These are phyloP conservation scores for Troides oblongomaculatus DNA, from an alignment of 2,888 invertebrate genomes.

Conservation along the genomic window DNA sequence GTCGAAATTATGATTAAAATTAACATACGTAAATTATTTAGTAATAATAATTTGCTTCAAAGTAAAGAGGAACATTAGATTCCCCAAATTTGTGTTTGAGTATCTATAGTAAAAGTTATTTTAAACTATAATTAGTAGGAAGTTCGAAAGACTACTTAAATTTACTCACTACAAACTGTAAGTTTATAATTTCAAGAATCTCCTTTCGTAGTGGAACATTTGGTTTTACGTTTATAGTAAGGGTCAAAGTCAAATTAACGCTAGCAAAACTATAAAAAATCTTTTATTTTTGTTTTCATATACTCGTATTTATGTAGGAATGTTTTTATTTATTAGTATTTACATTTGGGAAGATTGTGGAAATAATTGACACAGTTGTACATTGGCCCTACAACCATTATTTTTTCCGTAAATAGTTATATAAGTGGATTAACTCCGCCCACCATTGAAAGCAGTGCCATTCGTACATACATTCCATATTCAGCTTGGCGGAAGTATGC, in stretches of 20 bases:
- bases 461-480: constrained; percentile 98
- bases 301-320: neutral
- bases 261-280: neutral
- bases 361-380: neutral
- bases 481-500: constrained; percentile 99
- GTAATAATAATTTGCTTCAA: neutral
- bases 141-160: neutral
- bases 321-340: neutral
- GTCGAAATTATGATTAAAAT: constrained; percentile 58
- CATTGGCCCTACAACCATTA: neutral
- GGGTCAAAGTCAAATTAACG: neutral
- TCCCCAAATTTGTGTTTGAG: neutral
- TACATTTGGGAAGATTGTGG: neutral
- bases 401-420: constrained; percentile 35
- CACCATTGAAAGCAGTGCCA: constrained; percentile 97
- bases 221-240: neutral
- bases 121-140: neutral
- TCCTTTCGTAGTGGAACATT: constrained; percentile 14
- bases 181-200: constrained; percentile 24
- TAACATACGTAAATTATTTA: neutral
- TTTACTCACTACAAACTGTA: constrained; percentile 12
- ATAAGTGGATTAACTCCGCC: constrained; percentile 82
- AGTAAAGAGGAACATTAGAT: neutral
- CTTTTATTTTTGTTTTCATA: constrained; percentile 5
- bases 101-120: neutral